Evolutionary conservation across 2,888 invertebrate species (phyloP).

Genomic region (Phengaris arion): DNA sequence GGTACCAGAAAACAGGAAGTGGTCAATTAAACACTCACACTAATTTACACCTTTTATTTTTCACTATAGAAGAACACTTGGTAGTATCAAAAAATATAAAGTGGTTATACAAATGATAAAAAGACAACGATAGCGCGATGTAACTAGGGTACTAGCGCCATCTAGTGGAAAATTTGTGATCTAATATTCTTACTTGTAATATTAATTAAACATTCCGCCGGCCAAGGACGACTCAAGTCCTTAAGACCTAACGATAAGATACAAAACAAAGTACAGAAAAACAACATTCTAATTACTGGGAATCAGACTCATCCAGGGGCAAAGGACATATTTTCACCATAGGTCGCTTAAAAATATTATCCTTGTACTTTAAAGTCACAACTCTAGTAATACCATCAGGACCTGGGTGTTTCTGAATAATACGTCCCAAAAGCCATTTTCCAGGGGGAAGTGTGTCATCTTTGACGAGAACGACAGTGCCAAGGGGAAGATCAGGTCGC

Average conservation of each 20-base stretch:
- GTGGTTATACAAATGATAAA: no score
- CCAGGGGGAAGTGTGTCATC: conserved; percentile 32
- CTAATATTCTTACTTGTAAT: neutral
- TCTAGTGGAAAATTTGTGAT: no score
- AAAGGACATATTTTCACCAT: conserved; percentile 26
- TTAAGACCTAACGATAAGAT: neutral
- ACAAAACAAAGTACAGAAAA: neutral
- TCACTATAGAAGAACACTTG: no score
- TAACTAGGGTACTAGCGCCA: no score
- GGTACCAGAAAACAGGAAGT: no score
- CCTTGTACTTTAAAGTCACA: conserved; percentile 27
- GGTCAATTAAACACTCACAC: no score
- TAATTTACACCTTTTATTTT: no score
- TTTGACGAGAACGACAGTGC: conserved; percentile 29
- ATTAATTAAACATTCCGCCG: conserved; percentile 22
- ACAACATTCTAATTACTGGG: neutral
- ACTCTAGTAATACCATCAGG: conserved; percentile 31
- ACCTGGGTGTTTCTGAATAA: conserved; percentile 33
- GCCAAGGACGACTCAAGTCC: conserved; percentile 13
- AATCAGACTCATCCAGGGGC: conserved; percentile 7
- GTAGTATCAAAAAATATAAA: conserved; percentile 1
- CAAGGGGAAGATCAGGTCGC: neutral
- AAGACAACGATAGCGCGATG: no score
- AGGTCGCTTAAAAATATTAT: conserved; percentile 27
- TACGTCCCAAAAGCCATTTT: conserved; percentile 32